A percentile compares a stretch with the other conserved stretches of the same genome.
phyloP scores from a whole-genome alignment of 2,888 invertebrate genomes.

The Pantelozetes paolii region DNA sequence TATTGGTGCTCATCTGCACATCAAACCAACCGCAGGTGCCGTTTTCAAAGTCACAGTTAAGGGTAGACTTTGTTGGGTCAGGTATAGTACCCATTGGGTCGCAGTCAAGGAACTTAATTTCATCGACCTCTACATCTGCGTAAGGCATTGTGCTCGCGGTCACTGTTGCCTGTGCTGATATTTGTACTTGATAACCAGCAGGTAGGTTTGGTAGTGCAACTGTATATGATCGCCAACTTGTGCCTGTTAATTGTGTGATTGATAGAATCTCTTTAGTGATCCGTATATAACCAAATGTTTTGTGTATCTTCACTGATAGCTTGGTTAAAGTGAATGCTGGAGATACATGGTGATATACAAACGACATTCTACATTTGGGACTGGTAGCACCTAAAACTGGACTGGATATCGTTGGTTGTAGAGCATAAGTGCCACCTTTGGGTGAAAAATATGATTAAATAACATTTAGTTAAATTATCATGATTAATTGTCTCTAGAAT shows the following conservation, averaged over 20 bases:
- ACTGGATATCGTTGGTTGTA: not conserved
- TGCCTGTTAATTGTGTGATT: not conserved
- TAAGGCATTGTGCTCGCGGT: not conserved
- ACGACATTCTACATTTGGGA: not conserved
- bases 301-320: not conserved
- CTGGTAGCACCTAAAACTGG: not conserved
- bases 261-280: not conserved
- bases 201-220: not conserved
- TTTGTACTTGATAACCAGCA: not conserved
- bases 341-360: not conserved
- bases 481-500: too few relatives aligned
- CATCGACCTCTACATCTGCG: slow-evolving; percentile 15
- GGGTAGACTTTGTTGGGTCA: not conserved
- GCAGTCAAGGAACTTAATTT: slow-evolving; percentile 36
- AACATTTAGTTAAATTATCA: not conserved
- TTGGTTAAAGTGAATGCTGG: not conserved
- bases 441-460: not conserved
- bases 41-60: slow-evolving; percentile 44
- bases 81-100: not conserved
- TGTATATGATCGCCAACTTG: not conserved
- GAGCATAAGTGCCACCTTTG: not conserved
- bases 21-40: slow-evolving; percentile 45
- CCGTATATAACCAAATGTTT: not conserved
- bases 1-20: not conserved
- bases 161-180: not conserved